A percentile compares a stretch with the other conserved stretches of the same genome.
Conservation (phyloP, 2,888 invertebrate genomes). For the Gymnoscelis rufifasciata region DNA sequence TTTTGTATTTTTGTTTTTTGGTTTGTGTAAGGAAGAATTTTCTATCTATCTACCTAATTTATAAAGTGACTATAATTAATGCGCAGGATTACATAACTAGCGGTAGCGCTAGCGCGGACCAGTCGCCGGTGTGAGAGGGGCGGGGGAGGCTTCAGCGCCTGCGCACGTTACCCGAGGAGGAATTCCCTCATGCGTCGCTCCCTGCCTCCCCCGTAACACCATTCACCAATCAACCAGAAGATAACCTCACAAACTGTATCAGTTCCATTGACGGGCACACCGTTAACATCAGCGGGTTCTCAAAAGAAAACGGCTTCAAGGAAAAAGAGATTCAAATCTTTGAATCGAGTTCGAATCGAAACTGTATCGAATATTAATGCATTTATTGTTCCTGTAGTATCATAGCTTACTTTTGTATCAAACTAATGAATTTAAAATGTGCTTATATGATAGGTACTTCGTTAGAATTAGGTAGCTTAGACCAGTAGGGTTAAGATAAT, state of each 20-base stretch:
- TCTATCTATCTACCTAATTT: too few relatives aligned
- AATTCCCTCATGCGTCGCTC: constrained; percentile 40
- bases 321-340: constrained; percentile 10
- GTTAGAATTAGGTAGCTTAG: not conserved
- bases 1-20: too few relatives aligned
- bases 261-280: constrained; percentile 10
- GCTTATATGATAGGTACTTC: constrained; percentile 5
- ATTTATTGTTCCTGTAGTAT: constrained; percentile 18
- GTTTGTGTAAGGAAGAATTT: too few relatives aligned
- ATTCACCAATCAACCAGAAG: constrained; percentile 25
- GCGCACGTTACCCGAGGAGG: constrained; percentile 70
- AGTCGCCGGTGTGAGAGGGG: constrained; percentile 75
- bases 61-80: too few relatives aligned
- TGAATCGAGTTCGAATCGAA: constrained; percentile 20
- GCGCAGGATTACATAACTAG: constrained; percentile 71
- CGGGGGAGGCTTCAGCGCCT: constrained; percentile 74
- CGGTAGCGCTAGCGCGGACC: constrained; percentile 70
- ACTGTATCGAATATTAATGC: constrained; percentile 22
- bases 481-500: too few relatives aligned
- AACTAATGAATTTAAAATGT: constrained; percentile 10
- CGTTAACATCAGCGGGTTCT: not conserved
- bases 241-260: constrained; percentile 11
- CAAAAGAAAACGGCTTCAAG: constrained; percentile 14
- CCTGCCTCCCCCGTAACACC: constrained; percentile 54
- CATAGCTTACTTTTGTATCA: constrained; percentile 4